These are phyloP conservation scores for Meliscaeva auricollis DNA, from an alignment of 2,888 invertebrate species.

Conservation along the genomic window DNA sequence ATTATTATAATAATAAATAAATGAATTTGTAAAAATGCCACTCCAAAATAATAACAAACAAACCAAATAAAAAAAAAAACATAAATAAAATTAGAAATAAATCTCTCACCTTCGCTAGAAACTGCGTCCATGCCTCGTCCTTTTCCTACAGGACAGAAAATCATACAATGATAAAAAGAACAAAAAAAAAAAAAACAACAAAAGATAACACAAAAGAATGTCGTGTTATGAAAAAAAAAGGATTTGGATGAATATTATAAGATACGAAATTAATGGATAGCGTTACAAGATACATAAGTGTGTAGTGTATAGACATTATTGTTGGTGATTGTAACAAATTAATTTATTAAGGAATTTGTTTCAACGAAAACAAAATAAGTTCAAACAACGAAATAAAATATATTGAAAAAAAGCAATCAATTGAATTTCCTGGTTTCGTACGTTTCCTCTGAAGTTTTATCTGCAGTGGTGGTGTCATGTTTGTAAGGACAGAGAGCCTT, in stretches of 20 bases:
- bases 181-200: slow-evolving; percentile 71
- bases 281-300: not conserved
- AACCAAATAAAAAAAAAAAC: slow-evolving; percentile 37
- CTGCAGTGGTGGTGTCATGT: too few species aligned
- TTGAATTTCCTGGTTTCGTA: too few species aligned
- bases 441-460: too few species aligned
- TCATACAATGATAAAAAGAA: slow-evolving; percentile 76
- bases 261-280: not conserved
- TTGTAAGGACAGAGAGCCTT: too few species aligned
- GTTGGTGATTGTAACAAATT: not conserved
- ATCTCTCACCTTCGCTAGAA: slow-evolving; percentile 88
- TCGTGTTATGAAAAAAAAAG: slow-evolving; percentile 53
- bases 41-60: slow-evolving; percentile 41
- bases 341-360: not conserved
- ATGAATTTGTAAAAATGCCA: slow-evolving; percentile 28
- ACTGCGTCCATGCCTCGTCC: slow-evolving; percentile 89
- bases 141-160: slow-evolving; percentile 85
- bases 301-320: slow-evolving; percentile 4
- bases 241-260: slow-evolving; percentile 12
- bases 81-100: slow-evolving; percentile 72
- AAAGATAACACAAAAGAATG: slow-evolving; percentile 53
- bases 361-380: not conserved
- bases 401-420: too few species aligned
- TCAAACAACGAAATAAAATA: slow-evolving; percentile 16
- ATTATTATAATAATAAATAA: slow-evolving; percentile 29